Base-by-base conservation (phyloP, 1,140 invertebrate species). In the Cydia strobilella region DNA sequence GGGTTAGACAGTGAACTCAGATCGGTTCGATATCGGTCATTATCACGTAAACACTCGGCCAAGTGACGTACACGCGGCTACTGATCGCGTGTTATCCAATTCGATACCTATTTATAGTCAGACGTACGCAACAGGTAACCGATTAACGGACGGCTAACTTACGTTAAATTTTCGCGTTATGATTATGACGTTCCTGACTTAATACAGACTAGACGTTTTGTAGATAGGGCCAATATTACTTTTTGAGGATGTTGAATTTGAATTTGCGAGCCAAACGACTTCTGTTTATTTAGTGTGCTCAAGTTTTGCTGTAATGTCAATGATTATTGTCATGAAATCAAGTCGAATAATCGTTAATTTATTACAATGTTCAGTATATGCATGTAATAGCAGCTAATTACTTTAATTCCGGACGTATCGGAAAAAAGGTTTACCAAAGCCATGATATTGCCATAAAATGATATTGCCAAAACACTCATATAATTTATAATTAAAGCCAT, bases 11-110 rank as follows among this genome's bases (percentile, higher is more conserved):
- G 54, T 59, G 54, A 59, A 59, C 54, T 59, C 54, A 5, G 54
- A 59, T 35, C 51, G 76, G 54, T 23, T 18, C 71, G 72, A 69
- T 75, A 77, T 77, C 76, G 74, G 72, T 75, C 76, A 77, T 71
- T 69, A 69, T 75, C 74, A 75, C 76, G 76, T 74, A 77, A 77
- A 74, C 73, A 54, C 42, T 59, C 72, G 62, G 73, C 59, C 72
- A 62, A 35, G 72, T 76, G 75, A 74, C 75, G 73, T 45, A 23
- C 35, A 51, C 48, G 39, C 73, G n/a, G 27, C 15, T n/a, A 42
- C 65, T 12, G 65, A 69, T 69, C 65, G 31, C 65, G 65, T 69
- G 65, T 39, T 18, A 39, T 35, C 18, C 27, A 39, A 42, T 35
- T 69, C 27, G n/a, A 42, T 35, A 39, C 65, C 65, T 69, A 69